phyloP scores from a whole-genome alignment of 53 echinoderm and acorn worm species.

The Luidia sarsii region DNA sequence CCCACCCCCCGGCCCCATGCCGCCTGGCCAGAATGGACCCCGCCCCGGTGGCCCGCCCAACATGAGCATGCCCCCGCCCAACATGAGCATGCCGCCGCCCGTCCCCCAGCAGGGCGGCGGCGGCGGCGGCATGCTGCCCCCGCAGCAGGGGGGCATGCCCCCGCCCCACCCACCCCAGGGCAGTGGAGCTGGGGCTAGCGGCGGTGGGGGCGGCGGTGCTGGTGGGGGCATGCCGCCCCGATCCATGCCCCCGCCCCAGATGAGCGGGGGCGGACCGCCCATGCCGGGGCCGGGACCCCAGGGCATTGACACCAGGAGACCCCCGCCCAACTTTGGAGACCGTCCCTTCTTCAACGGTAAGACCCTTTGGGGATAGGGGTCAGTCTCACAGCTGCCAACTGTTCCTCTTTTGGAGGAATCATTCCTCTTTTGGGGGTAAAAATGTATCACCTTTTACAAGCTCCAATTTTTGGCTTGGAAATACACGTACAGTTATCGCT shows the following conservation, averaged over 20 bases:
- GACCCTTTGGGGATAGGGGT: too few species aligned
- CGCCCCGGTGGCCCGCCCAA: slow-evolving; percentile 18
- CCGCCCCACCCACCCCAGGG: too few species aligned
- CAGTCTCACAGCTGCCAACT: too few species aligned
- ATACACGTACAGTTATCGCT: too few species aligned
- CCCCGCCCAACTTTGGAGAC: slow-evolving; percentile 40
- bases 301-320: slow-evolving; percentile 21
- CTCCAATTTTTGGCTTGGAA: too few species aligned
- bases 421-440: too few species aligned
- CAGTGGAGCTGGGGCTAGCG: too few species aligned
- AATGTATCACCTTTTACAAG: too few species aligned
- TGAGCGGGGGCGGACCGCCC: slow-evolving; percentile 28
- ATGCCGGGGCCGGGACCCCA: slow-evolving; percentile 51
- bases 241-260: slow-evolving; percentile 54
- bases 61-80: slow-evolving; percentile 65
- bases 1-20: slow-evolving; percentile 32
- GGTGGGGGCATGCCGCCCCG: slow-evolving; percentile 30
- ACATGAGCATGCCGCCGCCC: slow-evolving; percentile 62
- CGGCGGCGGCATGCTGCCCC: slow-evolving; percentile 56
- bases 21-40: slow-evolving; percentile 28
- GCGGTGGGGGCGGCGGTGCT: slow-evolving; percentile 46
- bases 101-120: slow-evolving; percentile 59
- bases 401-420: too few species aligned
- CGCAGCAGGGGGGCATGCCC: slow-evolving; percentile 56
- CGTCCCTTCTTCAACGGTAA: slow-evolving; percentile 44